These are phyloP conservation scores for Nezara viridula DNA, from an alignment of 2,888 invertebrate genomes.

Conservation along the genomic window DNA sequence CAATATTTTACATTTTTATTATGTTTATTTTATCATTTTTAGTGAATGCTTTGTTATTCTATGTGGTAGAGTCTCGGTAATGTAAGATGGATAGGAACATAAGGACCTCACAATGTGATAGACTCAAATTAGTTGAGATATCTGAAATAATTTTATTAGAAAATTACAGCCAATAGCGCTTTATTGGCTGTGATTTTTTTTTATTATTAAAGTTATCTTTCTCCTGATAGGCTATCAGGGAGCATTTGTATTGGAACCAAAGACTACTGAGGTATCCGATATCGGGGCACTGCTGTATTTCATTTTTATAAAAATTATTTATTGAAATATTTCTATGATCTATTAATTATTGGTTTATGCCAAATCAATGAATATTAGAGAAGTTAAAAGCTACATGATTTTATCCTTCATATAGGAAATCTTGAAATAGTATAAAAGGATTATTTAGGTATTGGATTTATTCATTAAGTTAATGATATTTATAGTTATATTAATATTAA, in stretches of 20 bases:
- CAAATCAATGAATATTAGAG: background rate
- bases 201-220: no score
- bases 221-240: background rate
- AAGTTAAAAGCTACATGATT: background rate
- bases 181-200: background rate
- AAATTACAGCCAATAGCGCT: background rate
- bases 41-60: background rate
- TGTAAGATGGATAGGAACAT: background rate
- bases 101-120: background rate
- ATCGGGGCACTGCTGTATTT: background rate
- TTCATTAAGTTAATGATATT: background rate
- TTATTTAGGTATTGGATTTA: background rate
- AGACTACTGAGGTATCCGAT: background rate
- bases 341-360: background rate
- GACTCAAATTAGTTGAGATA: background rate
- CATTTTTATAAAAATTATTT: background rate
- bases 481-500: background rate
- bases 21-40: background rate
- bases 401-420: background rate
- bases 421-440: background rate
- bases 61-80: background rate
- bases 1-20: background rate
- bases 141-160: background rate
- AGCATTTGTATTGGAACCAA: background rate
- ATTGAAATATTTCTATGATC: background rate